Percentiles rank a stretch among this genome's conserved stretches.
phyloP scores from a whole-genome alignment of 1,140 invertebrate species.

The Mactra quadrangularis region DNA sequence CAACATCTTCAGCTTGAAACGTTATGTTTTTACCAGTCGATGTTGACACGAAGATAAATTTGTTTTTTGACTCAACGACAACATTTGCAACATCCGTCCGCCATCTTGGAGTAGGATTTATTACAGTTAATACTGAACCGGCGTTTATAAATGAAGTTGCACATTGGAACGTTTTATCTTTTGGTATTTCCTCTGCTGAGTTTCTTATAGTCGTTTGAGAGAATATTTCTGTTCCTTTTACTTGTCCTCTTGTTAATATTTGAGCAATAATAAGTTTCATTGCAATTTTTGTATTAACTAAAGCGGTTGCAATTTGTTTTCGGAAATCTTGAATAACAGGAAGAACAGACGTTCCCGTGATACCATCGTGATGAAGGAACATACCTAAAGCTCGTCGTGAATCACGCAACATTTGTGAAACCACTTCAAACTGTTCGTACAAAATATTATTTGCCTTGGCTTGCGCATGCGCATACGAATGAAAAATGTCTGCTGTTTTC shows the following conservation, averaged over 20 bases:
- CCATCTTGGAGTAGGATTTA: conserved; percentile 33
- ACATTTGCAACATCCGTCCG: conserved; percentile 52
- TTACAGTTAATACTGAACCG: conserved; percentile 9
- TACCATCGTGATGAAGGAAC: conserved; percentile 58
- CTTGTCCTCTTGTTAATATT: conserved; percentile 9
- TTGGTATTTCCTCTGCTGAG: not conserved
- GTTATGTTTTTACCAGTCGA: not conserved
- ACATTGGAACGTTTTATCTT: not conserved
- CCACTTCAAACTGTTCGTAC: conserved; percentile 1
- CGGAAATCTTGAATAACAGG: conserved; percentile 59
- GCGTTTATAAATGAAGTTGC: not conserved
- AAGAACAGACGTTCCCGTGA: conserved; percentile 54
- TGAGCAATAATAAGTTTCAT: conserved; percentile 27
- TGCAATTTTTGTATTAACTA: not conserved
- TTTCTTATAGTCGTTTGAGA: not conserved
- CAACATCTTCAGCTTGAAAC: not conserved
- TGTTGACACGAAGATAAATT: conserved; percentile 12
- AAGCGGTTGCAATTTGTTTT: not conserved
- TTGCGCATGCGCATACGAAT: conserved; percentile 81
- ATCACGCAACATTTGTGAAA: conserved; percentile 10
- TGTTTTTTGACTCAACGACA: not conserved
- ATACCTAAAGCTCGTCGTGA: conserved; percentile 43
- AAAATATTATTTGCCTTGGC: conserved; percentile 9
- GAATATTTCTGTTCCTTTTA: not conserved
- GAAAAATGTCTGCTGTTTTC: conserved; percentile 87